Conservation (phyloP, 2,797 vertebrate genomes). For the Pogoniulus pusillus region DNA sequence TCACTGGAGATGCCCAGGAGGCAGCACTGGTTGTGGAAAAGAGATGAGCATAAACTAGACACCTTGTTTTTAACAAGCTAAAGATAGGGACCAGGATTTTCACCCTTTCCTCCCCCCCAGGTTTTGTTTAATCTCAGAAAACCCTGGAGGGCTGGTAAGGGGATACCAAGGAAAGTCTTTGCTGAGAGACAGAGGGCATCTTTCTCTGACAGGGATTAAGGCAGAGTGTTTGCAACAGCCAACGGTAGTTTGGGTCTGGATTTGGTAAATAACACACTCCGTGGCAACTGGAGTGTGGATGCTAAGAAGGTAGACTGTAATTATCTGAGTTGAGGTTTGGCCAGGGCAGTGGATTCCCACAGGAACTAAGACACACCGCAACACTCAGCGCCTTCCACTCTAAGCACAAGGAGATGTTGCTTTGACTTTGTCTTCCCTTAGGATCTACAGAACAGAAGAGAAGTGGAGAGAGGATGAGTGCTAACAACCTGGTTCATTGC, state of each 20-base stretch:
- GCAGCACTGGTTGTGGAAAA: slow-evolving; percentile 19
- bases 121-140: not conserved
- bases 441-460: slow-evolving; percentile 26
- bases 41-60: slow-evolving; percentile 1
- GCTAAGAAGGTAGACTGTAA: slow-evolving; percentile 24
- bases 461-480: slow-evolving; percentile 18
- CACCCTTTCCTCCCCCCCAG: no score
- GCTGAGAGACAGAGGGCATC: not conserved
- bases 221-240: not conserved
- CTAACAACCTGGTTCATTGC: slow-evolving; percentile 16
- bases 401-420: not conserved
- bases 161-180: not conserved
- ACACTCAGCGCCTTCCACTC: slow-evolving; percentile 57
- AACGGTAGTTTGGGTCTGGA: not conserved
- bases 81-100: not conserved
- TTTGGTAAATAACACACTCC: not conserved
- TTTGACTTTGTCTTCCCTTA: slow-evolving; percentile 59
- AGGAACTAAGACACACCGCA: slow-evolving; percentile 63
- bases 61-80: not conserved
- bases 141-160: not conserved
- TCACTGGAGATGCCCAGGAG: slow-evolving; percentile 52
- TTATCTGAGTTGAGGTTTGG: slow-evolving; percentile 55
- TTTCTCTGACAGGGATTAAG: rapidly evolving
- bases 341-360: slow-evolving; percentile 55
- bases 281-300: not conserved